A percentile compares a stretch with the other conserved stretches of the same genome.
Conservation (phyloP, 2,888 invertebrate genomes). For the Xestia rhomboidea region DNA sequence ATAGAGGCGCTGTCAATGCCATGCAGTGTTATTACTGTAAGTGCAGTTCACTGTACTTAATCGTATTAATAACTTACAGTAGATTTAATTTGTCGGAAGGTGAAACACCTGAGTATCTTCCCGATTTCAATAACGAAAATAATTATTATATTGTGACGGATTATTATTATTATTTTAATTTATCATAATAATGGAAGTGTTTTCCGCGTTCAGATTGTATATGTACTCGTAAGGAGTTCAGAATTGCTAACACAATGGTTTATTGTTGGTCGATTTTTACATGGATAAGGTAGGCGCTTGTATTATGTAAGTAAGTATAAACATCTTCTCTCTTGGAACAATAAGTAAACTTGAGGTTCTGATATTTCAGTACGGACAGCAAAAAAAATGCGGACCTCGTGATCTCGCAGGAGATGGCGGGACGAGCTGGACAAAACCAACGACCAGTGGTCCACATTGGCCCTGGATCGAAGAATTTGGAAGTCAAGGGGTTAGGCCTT, state of each 20-base stretch:
- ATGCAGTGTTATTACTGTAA: not conserved
- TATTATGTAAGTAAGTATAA: not conserved
- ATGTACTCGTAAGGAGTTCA: not conserved
- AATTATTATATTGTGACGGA: slow-evolving; percentile 2
- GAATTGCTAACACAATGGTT: slow-evolving; percentile 1
- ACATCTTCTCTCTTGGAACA: not conserved
- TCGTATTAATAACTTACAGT: slow-evolving; percentile 33
- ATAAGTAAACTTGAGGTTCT: not conserved
- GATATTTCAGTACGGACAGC: not conserved
- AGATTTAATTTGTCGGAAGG: slow-evolving; percentile 12
- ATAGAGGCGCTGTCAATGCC: not conserved
- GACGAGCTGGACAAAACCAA: too few relatives aligned
- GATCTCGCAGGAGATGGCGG: too few relatives aligned
- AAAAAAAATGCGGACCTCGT: too few relatives aligned
- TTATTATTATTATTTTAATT: slow-evolving; percentile 20
- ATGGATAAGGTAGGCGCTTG: not conserved
- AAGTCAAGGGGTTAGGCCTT: too few relatives aligned
- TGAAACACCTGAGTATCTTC: slow-evolving; percentile 2
- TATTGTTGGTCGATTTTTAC: slow-evolving; percentile 8
- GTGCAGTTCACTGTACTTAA: not conserved
- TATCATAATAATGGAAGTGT: not conserved
- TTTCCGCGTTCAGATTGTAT: slow-evolving; percentile 1
- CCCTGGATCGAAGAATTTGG: too few relatives aligned
- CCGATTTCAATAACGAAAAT: not conserved
- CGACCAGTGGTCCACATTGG: too few relatives aligned